phyloP scores from a whole-genome alignment of 2,113 vertebrate species.

The Raja brachyura region DNA sequence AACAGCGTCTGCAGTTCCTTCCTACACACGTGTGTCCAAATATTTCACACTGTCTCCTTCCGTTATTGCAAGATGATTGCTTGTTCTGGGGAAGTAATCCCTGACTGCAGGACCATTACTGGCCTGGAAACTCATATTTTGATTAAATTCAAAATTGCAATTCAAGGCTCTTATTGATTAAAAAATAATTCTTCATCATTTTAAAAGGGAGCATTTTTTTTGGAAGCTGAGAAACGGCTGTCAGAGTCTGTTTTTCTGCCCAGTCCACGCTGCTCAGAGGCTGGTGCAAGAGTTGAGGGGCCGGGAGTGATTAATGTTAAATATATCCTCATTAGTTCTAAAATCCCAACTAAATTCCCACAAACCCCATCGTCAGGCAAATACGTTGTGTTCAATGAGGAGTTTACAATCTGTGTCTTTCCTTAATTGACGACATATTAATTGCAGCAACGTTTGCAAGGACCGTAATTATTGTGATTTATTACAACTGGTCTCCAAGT shows the following conservation, averaged over 20 bases:
- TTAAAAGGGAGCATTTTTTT: neutral
- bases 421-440: neutral
- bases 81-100: neutral
- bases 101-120: neutral
- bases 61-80: neutral
- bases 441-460: neutral
- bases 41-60: neutral
- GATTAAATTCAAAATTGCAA: neutral
- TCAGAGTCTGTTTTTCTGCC: neutral
- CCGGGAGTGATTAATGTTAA: neutral
- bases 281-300: neutral
- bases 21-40: neutral
- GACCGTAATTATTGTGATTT: neutral
- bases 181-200: neutral
- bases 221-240: neutral
- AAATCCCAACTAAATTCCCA: neutral
- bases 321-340: neutral
- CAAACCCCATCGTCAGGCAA: neutral
- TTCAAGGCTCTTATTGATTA: neutral
- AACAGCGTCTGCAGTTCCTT: too few species aligned
- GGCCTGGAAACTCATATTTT: neutral
- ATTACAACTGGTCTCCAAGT: neutral
- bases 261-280: neutral
- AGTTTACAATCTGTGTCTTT: neutral
- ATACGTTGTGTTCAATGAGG: neutral